Evolutionary conservation across 2,888 invertebrate genomes (phyloP), one percentile per base, ranked within the genome.

Genomic region (Mechanitis messenoides): DNA sequence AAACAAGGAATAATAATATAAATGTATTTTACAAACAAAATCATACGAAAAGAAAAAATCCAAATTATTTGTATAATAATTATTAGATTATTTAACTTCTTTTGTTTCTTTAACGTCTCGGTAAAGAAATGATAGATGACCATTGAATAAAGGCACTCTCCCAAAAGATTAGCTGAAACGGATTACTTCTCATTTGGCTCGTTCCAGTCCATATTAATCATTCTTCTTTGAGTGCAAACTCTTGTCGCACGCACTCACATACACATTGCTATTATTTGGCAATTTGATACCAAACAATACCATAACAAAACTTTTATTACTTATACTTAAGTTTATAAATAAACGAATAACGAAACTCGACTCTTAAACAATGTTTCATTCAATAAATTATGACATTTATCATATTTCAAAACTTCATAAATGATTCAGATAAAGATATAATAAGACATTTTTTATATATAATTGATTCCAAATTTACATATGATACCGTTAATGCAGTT

Each of bases 141-240:
- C 68, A 69, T 71, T 72, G 74, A 76, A 76, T 71, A 77, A 77
- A 77, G 78, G 77, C 67, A 75, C 71, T 77, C 74, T 74, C 72
- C 70, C 73, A 54, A 35, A 61, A 57, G 65, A 64, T 60, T 62
- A 60, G 57, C 55, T 28, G 31, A 59, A 62, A 59, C 70, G 69
- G 74, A 68, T 62, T 61, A 72, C 71, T 68, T 61, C 64, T 64
- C 63, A 64, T 66, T 68, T 60, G 64, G 66, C 33, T 54, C 45
- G 69, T 69, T 73, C 60, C 63, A 64, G 68, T 70, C 70, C 72
- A 73, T 79, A 83, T 86, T 85, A 83, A 85, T 85, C 85, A 84
- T 82, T 80, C 75, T 78, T 78, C 75, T 75, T 74, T 80, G 78
- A 88, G 87, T 87, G 87, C 83, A 69, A 80, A 87, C 75, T 78